Base-by-base conservation (phyloP, 2,113 vertebrate genomes). In the Tiliqua scincoides region DNA sequence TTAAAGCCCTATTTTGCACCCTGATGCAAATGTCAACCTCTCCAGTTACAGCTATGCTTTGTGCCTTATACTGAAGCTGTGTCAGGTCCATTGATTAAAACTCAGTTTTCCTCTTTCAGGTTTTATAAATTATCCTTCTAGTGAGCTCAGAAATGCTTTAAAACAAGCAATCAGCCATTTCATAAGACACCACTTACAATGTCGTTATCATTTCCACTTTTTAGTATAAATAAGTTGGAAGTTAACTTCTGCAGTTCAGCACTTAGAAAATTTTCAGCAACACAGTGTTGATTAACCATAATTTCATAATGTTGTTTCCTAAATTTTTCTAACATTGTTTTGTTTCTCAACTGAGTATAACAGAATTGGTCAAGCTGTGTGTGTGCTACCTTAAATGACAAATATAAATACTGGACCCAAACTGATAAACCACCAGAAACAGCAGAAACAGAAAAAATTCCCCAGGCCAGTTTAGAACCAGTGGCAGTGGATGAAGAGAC, bases 51-150 rank as follows among this genome's bases (percentile, higher is more conserved):
- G 71, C 17, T 68, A 78, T 88, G 68, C 54, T 85, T 77, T 0
- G 1, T 79, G 43, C 3, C 0, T 15, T 48, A 61, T 73, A 81
- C 84, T 92, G 87, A 78, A 90, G 87, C 68, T 37, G 9, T 63
- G 82, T 73, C 84, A 85, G 84, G 48, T 85, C 32, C 87, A 90
- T 89, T 88, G 89, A 90, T 91, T 91, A 92, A 91, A 86, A 90
- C 89, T 82, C 91, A 91, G 79, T 89, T 84, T 90, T 89, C 57
- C 62, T 86, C 85, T 85, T 90, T 52, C 90, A 84, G 81, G 77
- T 82, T 84, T 82, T 86, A 68, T 91, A 88, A 91, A 92, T 92
- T 88, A 92, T 88, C 87, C 68, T 90, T 88, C 90, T 89, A 90
- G 61, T 54, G 87, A 87, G 90, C 48, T 86, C 78, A 86, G 89